Evolutionary conservation across 1,140 invertebrate genomes (phyloP), one percentile per base, ranked within the genome.

Genomic region (Caenorhabditis remanei): DNA sequence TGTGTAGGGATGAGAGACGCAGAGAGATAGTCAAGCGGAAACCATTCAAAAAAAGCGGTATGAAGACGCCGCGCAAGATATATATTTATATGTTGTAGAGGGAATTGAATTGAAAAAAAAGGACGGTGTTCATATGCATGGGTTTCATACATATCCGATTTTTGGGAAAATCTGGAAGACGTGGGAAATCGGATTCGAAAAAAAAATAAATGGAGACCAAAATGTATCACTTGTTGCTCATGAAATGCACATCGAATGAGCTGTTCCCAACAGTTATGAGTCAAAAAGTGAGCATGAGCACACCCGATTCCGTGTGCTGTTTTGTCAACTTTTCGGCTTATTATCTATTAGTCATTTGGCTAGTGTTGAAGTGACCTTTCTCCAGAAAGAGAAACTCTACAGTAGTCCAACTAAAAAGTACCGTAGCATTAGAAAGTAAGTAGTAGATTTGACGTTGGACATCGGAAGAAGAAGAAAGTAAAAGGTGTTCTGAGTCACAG

Each of bases 281-380:
- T 50, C 71, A 79, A 79, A 79, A 79, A 21, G 71, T 48, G 71
- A 79, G 46, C 71, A 79, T 41, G 43, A 43, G 46, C 71, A 50
- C n/a, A 50, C 43, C 21, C 13, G 32, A 40, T 14, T 50, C 7
- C 61, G 9, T 40, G 21, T 24, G 11, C 46, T 79, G 46, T 79
- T 79, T 50, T 79, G 71, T 79, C 71, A 50, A 53, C 46, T 79
- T 50, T 79, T 79, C 71, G 71, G 71, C 32, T 79, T 79, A 71
- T 71, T 71, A 71, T 32, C 32, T 79, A 53, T 79, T 79, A 79
- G 71, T 79, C 46, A 79, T 48, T 79, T 24, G 9, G 46, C 32
- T 16, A 7, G 55, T 7, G 19, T 19, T 58, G 6, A n/a, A 32
- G 14, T 14, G 61, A 63, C 24, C 61, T 63, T 24, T 6, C 24